Evolutionary conservation across 2,113 vertebrate species (phyloP), one percentile per base, ranked within the genome.

Genomic region (Pogona vitticeps): DNA sequence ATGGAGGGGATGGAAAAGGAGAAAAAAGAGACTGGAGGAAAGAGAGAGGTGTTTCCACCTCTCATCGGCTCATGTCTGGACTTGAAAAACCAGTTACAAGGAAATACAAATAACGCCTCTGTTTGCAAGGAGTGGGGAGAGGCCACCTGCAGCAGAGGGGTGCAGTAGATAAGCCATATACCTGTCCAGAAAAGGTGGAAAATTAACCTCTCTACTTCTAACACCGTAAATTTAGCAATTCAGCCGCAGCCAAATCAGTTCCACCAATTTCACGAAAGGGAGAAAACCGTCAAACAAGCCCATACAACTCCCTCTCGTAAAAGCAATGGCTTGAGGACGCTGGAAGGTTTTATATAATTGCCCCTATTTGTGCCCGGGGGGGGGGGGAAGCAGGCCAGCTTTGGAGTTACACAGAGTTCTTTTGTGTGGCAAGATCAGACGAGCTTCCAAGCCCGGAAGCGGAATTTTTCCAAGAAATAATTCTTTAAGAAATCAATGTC

Each of bases 141-240:
- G 36, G 33, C n/a, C 76, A 20, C 73, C 20, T n/a, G 0, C 26
- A 61, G 7, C n/a, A 21, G 38, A 10, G 56, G 14, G 72, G 61
- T 33, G 68, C 80, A 6, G 61, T 23, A 61, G 31, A 71, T 56
- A 90, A 31, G n/a, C 38, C 31, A 6, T 28, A 15, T 28, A 46
- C 65, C 61, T 52, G n/a, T 70, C 33, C 23, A 42, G 87, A 75
- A 88, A 86, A 68, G 59, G 81, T 72, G 87, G 90, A 91, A 88
- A 52, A 3, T 92, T 89, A 91, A 90, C 86, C 88, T 65, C 80
- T 17, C 6, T 8, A 2, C 1, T 31, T 63, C n/a, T 8, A 5
- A 1, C 28, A 56, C n/a, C 40, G 0, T 75, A 71, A 18, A 1
- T 0, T 52, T 17, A 6, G 36, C 81, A 65, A 80, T 33, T 0